Base-by-base conservation (phyloP, 92 coral and sea anemone species). In the Muricea muricata region DNA sequence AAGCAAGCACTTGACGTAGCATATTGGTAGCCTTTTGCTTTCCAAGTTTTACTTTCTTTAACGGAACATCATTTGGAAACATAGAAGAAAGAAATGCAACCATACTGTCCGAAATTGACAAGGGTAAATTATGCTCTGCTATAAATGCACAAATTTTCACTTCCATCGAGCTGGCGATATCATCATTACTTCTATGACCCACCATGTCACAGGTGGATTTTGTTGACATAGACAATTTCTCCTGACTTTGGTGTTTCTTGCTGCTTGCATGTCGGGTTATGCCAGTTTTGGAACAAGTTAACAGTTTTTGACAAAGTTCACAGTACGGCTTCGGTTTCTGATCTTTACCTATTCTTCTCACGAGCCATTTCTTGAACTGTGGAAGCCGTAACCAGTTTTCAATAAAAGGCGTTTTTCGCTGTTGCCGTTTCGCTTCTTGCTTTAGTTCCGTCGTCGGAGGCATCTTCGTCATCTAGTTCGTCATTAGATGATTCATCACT, bases 31-130 rank as follows among this genome's bases (percentile, higher is more conserved):
- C 70, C 70, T 63, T 63, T 63, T 63, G 70, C 21, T 63, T 54
- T 28, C 70, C 70, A 63, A 63, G 70, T 63, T 63, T 63, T 7
- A 63, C 70, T 63, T 63, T 63, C 70, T 63, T 63, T 18, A 63
- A 63, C 1, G 33, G 17, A 30, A 0, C 68, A 60, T 60, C 68
- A 30, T 60, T 60, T 60, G 68, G 68, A 60, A 60, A 60, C 68
- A 60, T 24, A 25, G 68, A 60, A 18, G 3, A 60, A 30, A 60
- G 68, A 60, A 60, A 29, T 1, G 14, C 26, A 20, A 60, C 68
- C 2, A 60, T 30, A 7, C 37, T 60, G 34, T 60, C 68, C 37
- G 34, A 60, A 26, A 60, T 60, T 60, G 58, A 50, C 58, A 50
- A 50, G 12, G 58, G 58, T 50, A 50, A 50, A 50, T 50, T 50